Evolutionary conservation across 2,888 invertebrate species (phyloP).

Genomic region (Ormyrus pomaceus): DNA sequence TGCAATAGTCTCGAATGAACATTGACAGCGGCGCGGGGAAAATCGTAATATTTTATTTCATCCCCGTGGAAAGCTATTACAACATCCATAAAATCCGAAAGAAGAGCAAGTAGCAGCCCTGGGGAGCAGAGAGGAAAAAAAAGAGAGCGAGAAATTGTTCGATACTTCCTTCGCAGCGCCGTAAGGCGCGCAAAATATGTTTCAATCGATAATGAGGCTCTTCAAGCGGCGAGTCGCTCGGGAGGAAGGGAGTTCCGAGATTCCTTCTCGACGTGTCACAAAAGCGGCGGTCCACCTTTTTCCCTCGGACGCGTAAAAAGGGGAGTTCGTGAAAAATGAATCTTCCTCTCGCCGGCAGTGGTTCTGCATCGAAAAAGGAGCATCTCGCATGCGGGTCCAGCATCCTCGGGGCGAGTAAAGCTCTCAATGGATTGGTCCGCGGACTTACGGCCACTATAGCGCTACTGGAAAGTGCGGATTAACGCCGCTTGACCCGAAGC

Average conservation of each 20-base stretch:
- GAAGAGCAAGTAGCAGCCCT: background rate
- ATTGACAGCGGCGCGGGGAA: background rate
- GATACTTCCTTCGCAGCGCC: background rate
- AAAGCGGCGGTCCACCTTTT: background rate
- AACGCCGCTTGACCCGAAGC: constrained; percentile 25
- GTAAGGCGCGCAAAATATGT: constrained; percentile 28
- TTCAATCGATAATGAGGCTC: constrained; percentile 43
- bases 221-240: background rate
- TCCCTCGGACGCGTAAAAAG: background rate
- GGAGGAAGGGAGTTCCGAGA: too few species aligned
- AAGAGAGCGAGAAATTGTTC: background rate
- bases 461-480: constrained; percentile 26
- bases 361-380: too few species aligned
- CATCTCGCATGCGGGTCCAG: constrained; percentile 23
- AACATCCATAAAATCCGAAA: background rate
- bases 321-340: constrained; percentile 16
- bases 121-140: background rate
- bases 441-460: too few species aligned
- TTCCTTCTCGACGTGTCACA: too few species aligned
- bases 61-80: background rate
- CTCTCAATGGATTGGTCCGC: constrained; percentile 26
- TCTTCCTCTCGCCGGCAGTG: background rate
- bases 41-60: background rate
- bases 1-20: too few species aligned
- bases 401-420: background rate